These are phyloP conservation scores for Anarsia innoxiella DNA, from an alignment of 2,888 invertebrate species.

Conservation along the genomic window DNA sequence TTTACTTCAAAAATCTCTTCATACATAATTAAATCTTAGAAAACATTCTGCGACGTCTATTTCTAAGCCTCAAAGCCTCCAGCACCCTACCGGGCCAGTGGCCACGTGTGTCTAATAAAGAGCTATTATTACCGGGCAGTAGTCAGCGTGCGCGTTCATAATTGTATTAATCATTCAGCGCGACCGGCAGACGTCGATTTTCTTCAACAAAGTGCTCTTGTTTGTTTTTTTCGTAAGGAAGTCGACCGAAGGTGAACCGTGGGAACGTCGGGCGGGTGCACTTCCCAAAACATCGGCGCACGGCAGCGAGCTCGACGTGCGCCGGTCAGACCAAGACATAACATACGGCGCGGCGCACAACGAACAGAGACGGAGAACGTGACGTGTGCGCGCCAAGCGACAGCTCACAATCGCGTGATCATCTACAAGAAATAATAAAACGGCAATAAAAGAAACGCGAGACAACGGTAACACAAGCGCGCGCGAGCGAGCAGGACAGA, in stretches of 20 bases:
- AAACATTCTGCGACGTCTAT: slow-evolving; percentile 2
- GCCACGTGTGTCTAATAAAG: slow-evolving; percentile 69
- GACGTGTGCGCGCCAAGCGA: slow-evolving; percentile 74
- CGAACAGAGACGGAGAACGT: slow-evolving; percentile 41
- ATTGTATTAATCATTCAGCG: slow-evolving; percentile 74
- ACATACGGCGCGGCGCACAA: slow-evolving; percentile 18
- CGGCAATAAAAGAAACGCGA: slow-evolving; percentile 74
- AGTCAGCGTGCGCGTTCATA: slow-evolving; percentile 69
- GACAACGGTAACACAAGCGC: slow-evolving; percentile 55
- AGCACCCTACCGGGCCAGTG: slow-evolving; percentile 18
- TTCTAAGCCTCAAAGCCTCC: slow-evolving; percentile 1
- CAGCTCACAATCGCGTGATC: slow-evolving; percentile 75
- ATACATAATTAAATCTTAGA: background rate
- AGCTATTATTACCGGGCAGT: slow-evolving; percentile 60
- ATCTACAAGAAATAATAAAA: slow-evolving; percentile 76
- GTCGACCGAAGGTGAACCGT: slow-evolving; percentile 74
- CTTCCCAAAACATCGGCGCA: slow-evolving; percentile 77
- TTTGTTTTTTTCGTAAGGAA: slow-evolving; percentile 76
- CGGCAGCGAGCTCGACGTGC: slow-evolving; percentile 70
- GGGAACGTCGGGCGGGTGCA: slow-evolving; percentile 75
- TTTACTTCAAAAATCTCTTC: background rate
- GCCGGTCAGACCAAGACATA: slow-evolving; percentile 47
- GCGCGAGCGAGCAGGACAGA: slow-evolving; percentile 58
- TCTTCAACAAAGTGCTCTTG: slow-evolving; percentile 75
- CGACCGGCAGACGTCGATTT: slow-evolving; percentile 74